phyloP scores from a whole-genome alignment of 2,113 vertebrate species.

The Corythaeola cristata region DNA sequence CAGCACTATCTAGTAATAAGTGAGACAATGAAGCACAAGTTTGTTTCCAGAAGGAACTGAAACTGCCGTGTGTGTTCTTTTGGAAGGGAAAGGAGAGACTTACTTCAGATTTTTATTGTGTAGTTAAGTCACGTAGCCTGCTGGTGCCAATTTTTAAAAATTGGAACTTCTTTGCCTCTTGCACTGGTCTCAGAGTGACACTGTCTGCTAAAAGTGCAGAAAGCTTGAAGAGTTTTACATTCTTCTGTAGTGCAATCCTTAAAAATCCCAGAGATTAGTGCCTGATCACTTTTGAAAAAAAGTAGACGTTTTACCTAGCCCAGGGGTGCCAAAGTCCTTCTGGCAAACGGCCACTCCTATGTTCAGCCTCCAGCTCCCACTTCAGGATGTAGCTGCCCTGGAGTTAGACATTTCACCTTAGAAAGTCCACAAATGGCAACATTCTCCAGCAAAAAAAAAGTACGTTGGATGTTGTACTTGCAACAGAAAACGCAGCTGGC shows the following conservation, averaged over 20 bases:
- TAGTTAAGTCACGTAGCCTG: slow-evolving; percentile 51
- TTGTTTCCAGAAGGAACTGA: slow-evolving; percentile 70
- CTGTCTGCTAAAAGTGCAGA: slow-evolving; percentile 72
- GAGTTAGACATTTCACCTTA: slow-evolving; percentile 53
- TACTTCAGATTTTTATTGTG: not conserved
- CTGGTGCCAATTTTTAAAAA: slow-evolving; percentile 69
- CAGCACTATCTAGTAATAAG: slow-evolving; percentile 42
- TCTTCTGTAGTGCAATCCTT: slow-evolving; percentile 80
- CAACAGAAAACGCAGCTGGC: slow-evolving; percentile 11
- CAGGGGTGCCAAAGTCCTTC: slow-evolving; percentile 66
- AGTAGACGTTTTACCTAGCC: slow-evolving; percentile 70
- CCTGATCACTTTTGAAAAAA: slow-evolving; percentile 73
- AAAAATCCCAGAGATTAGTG: slow-evolving; percentile 79
- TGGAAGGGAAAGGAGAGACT: slow-evolving; percentile 59
- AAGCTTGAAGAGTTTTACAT: slow-evolving; percentile 67
- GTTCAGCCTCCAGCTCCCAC: slow-evolving; percentile 47
- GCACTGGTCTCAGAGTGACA: slow-evolving; percentile 67
- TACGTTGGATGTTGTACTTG: not conserved
- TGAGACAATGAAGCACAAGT: slow-evolving; percentile 53
- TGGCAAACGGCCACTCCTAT: slow-evolving; percentile 16
- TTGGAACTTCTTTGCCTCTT: slow-evolving; percentile 60
- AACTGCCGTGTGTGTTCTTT: slow-evolving; percentile 57
- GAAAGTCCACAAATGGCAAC: slow-evolving; percentile 42
- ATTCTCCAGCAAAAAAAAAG: slow-evolving; percentile 41
- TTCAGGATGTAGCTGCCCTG: slow-evolving; percentile 73